phyloP scores from a whole-genome alignment of 2,797 vertebrate genomes.

The Mormyrus proboscirostris region DNA sequence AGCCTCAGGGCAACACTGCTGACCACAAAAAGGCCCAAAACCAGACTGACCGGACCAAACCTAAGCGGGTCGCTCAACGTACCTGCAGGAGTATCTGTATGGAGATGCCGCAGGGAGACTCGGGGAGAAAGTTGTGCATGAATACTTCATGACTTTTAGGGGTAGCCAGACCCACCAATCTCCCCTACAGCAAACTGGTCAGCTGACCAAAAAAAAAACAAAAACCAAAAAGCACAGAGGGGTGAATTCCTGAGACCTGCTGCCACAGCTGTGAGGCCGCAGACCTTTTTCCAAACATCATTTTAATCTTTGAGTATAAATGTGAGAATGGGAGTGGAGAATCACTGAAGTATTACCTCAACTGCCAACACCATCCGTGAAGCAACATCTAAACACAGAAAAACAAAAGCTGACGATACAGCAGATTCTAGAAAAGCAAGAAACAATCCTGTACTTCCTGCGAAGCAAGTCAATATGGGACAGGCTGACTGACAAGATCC shows the following conservation, averaged over 20 bases:
- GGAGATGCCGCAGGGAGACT: conserved; percentile 25
- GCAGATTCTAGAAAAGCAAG: background rate
- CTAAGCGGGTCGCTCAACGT: conserved; percentile 10
- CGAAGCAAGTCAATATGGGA: background rate
- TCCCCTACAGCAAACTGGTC: background rate
- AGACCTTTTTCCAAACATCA: background rate
- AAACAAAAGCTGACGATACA: background rate
- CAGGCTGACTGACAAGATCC: background rate
- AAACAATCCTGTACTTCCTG: background rate
- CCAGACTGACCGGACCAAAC: background rate
- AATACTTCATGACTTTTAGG: conserved; percentile 40
- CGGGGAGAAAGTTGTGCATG: conserved; percentile 39
- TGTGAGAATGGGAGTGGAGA: background rate
- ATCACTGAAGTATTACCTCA: background rate
- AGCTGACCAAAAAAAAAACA: background rate
- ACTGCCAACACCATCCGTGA: background rate
- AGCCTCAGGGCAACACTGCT: background rate
- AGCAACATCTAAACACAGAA: background rate
- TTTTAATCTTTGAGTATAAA: background rate
- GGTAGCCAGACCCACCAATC: conserved; percentile 18
- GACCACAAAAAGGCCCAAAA: background rate
- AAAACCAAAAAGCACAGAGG: background rate
- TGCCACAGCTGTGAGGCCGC: background rate
- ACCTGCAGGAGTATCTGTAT: conserved; percentile 26
- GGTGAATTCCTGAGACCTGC: background rate